A percentile compares a stretch with the other conserved stretches of the same genome.
Conservation (phyloP, 2,797 vertebrate species). For the Danio kyathit region DNA sequence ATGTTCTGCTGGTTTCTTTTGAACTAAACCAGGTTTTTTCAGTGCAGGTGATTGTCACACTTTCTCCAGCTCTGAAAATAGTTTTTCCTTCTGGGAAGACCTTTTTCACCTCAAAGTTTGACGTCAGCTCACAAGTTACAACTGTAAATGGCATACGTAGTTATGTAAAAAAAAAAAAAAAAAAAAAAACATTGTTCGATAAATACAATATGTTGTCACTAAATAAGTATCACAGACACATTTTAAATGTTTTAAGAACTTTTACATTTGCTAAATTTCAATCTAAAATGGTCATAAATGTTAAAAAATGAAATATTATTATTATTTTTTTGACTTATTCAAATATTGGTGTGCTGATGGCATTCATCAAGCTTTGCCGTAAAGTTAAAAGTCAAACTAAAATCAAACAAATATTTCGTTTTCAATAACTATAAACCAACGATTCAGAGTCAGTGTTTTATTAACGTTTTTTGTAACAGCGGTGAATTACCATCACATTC, state of each 20-base stretch:
- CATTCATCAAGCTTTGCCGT: background rate
- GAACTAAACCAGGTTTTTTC: rapidly evolving
- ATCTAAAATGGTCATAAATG: background rate
- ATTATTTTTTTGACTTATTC: background rate
- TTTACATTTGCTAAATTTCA: background rate
- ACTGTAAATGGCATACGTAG: slow-evolving; percentile 23
- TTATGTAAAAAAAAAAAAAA: too few species aligned
- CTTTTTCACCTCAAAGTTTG: rapidly evolving
- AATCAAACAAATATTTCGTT: background rate
- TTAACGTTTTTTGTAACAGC: too few species aligned
- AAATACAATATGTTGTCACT: background rate
- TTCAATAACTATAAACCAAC: background rate
- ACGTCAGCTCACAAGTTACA: slow-evolving; percentile 20
- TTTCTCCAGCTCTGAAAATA: slow-evolving; percentile 55
- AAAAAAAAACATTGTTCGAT: too few species aligned
- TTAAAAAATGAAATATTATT: background rate
- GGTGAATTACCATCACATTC: slow-evolving; percentile 56
- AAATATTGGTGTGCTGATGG: background rate
- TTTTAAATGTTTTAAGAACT: background rate
- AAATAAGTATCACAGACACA: background rate
- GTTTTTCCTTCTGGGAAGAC: slow-evolving; percentile 12
- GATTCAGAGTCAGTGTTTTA: too few species aligned
- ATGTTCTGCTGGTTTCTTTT: rapidly evolving
- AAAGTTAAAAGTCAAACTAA: background rate
- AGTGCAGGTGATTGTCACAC: slow-evolving; percentile 45